A percentile compares a stretch with the other conserved stretches of the same genome.
These are phyloP conservation scores for Stigmatopora argus DNA, from an alignment of 2,113 vertebrate species.

Conservation along the genomic window DNA sequence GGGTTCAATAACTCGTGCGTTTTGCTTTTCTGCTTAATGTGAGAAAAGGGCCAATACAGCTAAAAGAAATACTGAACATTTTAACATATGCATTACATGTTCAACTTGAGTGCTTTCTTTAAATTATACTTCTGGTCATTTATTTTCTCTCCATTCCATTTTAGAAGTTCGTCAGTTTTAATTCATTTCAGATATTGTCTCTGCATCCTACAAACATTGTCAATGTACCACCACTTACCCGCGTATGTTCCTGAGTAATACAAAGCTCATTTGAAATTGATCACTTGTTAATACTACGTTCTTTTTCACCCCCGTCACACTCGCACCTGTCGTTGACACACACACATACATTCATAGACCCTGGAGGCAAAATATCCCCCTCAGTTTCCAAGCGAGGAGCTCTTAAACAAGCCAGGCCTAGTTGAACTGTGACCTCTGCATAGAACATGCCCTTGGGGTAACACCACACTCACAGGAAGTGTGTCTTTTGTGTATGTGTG, in stretches of 20 bases:
- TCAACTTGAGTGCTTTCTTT: no score
- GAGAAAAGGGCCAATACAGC: no score
- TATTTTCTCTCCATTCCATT: no score
- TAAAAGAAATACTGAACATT: no score
- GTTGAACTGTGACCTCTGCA: constrained; percentile 66
- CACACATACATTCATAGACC: constrained; percentile 23
- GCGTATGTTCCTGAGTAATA: constrained; percentile 25
- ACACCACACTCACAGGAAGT: constrained; percentile 42
- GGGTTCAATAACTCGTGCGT: no score
- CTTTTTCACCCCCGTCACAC: constrained; percentile 23
- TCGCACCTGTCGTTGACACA: constrained; percentile 65
- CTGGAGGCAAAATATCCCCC: constrained; percentile 42
- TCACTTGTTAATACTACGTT: constrained; percentile 42
- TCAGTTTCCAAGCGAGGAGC: constrained; percentile 48
- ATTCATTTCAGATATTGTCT: constrained; percentile 7
- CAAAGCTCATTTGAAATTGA: constrained; percentile 57
- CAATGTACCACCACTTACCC: constrained; percentile 22
- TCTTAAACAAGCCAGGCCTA: constrained; percentile 62
- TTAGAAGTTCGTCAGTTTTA: no score
- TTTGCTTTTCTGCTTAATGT: no score
- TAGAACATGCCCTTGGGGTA: constrained; percentile 65
- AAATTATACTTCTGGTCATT: no score
- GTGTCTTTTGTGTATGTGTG: constrained; percentile 29
- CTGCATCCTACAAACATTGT: constrained; percentile 17
- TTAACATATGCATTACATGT: no score